Evolutionary conservation across 2,113 vertebrate genomes (phyloP).

Genomic region (Shinisaurus crocodilurus): DNA sequence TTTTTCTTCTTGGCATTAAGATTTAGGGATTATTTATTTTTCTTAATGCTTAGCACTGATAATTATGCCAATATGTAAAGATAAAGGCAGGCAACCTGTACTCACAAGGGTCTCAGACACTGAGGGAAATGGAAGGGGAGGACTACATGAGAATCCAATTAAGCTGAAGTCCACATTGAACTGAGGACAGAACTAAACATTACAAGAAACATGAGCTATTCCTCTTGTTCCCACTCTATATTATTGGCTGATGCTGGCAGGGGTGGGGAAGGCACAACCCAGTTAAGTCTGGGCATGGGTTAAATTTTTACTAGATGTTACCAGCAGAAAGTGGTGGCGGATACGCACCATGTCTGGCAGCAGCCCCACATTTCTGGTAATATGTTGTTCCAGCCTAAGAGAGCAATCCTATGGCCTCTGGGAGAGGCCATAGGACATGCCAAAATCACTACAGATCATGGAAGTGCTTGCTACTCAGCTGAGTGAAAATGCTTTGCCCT

Average conservation of each 20-base stretch:
- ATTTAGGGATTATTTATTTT: background rate
- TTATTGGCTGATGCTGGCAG: background rate
- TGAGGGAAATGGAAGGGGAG: background rate
- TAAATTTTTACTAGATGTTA: background rate
- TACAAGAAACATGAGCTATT: background rate
- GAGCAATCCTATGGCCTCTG: too few relatives aligned
- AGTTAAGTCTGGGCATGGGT: background rate
- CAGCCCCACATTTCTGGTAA: background rate
- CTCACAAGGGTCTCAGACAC: fast-evolving
- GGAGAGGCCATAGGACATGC: too few relatives aligned
- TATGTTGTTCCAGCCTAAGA: background rate
- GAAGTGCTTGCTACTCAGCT: too few relatives aligned
- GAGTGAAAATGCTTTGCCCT: too few relatives aligned
- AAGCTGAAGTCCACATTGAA: background rate
- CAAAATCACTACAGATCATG: too few relatives aligned
- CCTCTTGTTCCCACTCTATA: background rate
- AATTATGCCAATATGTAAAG: background rate
- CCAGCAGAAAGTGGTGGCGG: background rate
- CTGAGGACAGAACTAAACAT: background rate
- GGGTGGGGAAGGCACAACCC: background rate
- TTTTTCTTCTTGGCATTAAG: background rate
- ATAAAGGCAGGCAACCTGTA: background rate
- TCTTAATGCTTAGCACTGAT: background rate
- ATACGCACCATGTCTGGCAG: background rate
- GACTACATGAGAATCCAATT: background rate